phyloP scores from a whole-genome alignment of 2,888 invertebrate genomes.

The Zaprionus obscuricornis region DNA sequence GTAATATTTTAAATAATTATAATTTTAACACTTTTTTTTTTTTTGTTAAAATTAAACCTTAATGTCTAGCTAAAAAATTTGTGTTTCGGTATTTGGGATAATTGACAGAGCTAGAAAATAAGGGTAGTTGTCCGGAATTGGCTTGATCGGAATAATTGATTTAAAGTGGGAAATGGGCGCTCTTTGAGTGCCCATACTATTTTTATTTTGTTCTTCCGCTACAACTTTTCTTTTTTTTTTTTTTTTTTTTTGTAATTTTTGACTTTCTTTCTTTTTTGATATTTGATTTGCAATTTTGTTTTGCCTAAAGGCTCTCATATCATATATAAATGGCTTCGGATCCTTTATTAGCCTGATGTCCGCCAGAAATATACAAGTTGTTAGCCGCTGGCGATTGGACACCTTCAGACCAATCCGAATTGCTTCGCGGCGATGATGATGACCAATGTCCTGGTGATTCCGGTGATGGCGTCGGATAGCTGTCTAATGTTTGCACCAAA shows the following conservation, averaged over 20 bases:
- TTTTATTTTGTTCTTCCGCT: no score
- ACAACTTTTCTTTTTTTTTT: conserved; percentile 8
- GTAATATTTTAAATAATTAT: no score
- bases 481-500: conserved; percentile 89
- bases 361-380: conserved; percentile 87
- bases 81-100: no score
- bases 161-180: conserved; percentile 6
- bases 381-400: conserved; percentile 91
- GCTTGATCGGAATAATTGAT: no score
- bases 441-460: conserved; percentile 99
- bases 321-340: conserved; percentile 93
- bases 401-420: conserved; percentile 98
- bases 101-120: no score
- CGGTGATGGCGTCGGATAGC: conserved; percentile 97
- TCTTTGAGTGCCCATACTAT: conserved; percentile 23
- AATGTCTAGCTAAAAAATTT: conserved; percentile 52
- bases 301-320: conserved; percentile 65
- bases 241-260: background rate
- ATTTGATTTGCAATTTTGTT: no score
- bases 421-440: conserved; percentile 96
- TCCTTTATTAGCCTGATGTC: conserved; percentile 92
- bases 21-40: no score
- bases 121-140: background rate
- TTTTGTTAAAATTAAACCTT: conserved; percentile 56
- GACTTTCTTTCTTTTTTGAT: background rate